A percentile compares a stretch with the other conserved stretches of the same genome.
Conservation (phyloP, 2,888 invertebrate species). For the Amiota mariae region DNA sequence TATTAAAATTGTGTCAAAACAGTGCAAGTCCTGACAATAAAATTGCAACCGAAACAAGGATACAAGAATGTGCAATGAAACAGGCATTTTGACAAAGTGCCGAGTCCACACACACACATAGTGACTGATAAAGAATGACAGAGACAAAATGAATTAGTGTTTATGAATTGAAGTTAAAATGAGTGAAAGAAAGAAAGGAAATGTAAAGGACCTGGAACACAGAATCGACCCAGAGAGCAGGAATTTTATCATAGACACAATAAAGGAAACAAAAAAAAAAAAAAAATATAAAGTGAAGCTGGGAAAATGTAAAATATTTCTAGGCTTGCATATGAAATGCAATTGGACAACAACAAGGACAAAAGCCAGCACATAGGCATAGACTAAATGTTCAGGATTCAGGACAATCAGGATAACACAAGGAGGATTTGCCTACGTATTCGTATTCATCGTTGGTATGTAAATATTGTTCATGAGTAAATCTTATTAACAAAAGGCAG, state of each 20-base stretch:
- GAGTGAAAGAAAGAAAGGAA: no score
- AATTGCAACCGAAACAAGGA: no score
- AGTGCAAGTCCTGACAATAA: background rate
- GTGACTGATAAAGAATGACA: background rate
- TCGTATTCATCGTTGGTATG: constrained; percentile 39
- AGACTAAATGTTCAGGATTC: background rate
- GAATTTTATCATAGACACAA: background rate
- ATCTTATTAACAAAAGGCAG: constrained; percentile 61
- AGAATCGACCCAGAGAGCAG: no score
- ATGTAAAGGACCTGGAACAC: no score
- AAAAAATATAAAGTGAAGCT: background rate
- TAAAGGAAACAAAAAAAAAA: background rate
- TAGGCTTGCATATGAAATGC: background rate
- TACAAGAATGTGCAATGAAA: no score
- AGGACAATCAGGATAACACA: background rate
- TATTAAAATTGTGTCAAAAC: constrained; percentile 7
- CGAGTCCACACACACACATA: no score
- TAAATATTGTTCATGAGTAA: constrained; percentile 60
- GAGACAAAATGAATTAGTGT: constrained; percentile 17
- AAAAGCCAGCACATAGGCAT: background rate
- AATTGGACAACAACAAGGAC: constrained; percentile 6
- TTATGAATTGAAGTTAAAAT: background rate
- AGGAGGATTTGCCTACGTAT: constrained; percentile 38
- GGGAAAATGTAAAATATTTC: background rate
- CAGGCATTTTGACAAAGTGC: no score